A percentile compares a stretch with the other conserved stretches of the same genome.
phyloP scores from a whole-genome alignment of 2,888 invertebrate genomes.

The Cataglyphis livida region DNA sequence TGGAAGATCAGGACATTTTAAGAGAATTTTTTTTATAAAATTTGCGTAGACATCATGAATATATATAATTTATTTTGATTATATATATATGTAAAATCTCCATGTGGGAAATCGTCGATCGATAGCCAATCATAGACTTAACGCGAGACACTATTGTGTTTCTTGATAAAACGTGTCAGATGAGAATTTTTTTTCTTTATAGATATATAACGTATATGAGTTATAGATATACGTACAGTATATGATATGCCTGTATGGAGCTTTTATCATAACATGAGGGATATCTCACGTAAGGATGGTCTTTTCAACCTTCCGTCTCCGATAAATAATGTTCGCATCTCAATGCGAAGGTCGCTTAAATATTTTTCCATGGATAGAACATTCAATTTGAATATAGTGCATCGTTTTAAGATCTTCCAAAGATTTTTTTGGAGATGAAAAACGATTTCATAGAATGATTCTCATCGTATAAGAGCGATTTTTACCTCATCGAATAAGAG shows the following conservation, averaged over 20 bases:
- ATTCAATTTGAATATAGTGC: background rate
- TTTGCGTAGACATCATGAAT: no score
- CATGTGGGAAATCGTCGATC: background rate
- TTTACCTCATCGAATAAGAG: background rate
- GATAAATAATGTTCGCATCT: background rate
- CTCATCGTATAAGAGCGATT: background rate
- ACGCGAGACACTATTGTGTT: background rate
- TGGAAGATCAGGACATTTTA: no score
- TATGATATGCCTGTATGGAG: background rate
- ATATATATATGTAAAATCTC: background rate
- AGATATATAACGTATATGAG: slow-evolving; percentile 2
- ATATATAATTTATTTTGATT: no score
- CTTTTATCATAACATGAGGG: background rate
- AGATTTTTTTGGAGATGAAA: background rate
- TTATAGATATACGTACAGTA: background rate
- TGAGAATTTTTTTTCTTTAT: background rate
- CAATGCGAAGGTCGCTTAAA: slow-evolving; percentile 30
- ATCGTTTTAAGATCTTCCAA: background rate
- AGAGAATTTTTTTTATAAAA: no score
- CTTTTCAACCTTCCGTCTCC: background rate
- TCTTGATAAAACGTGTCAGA: background rate
- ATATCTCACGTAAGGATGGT: background rate
- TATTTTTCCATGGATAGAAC: background rate
- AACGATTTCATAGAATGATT: background rate
- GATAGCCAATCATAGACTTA: background rate